Conservation (phyloP, 2,888 invertebrate genomes). For the Chrysolina haemoptera region DNA sequence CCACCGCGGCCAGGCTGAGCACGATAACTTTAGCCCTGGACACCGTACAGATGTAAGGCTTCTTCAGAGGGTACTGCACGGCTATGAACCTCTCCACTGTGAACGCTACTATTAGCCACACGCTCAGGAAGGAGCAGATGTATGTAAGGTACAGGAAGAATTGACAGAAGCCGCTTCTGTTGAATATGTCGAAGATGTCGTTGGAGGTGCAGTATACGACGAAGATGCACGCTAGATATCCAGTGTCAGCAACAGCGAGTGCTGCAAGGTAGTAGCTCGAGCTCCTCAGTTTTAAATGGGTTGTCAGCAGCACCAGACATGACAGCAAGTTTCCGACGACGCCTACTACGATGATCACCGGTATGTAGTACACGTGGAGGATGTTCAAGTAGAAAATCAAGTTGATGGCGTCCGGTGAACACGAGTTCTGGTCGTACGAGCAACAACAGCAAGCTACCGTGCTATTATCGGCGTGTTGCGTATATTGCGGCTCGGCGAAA, state of each 20-base stretch:
- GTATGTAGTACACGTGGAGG: constrained; percentile 75
- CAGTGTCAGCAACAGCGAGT: constrained; percentile 75
- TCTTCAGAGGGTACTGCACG: constrained; percentile 75
- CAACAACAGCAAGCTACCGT: constrained; percentile 35
- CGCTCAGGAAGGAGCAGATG: constrained; percentile 76
- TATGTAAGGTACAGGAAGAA: constrained; percentile 64
- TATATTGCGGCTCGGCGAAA: background rate
- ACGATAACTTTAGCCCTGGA: constrained; percentile 74
- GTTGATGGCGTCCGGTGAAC: constrained; percentile 20
- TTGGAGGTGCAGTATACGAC: constrained; percentile 73
- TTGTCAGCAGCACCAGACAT: constrained; percentile 75
- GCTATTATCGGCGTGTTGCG: background rate
- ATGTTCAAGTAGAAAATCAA: constrained; percentile 65
- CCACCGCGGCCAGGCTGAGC: constrained; percentile 67
- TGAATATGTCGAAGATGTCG: constrained; percentile 70
- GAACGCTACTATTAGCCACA: constrained; percentile 80
- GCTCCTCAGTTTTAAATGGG: constrained; percentile 75
- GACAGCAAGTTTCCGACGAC: constrained; percentile 75
- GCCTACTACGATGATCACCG: constrained; percentile 74
- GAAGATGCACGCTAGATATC: constrained; percentile 73
- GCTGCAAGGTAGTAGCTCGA: constrained; percentile 78
- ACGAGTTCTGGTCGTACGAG: constrained; percentile 9
- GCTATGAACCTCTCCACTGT: constrained; percentile 80
- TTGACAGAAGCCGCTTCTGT: constrained; percentile 74
- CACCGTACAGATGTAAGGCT: constrained; percentile 76